Conservation (phyloP, 2,888 invertebrate genomes). For the Drosophila robusta region DNA sequence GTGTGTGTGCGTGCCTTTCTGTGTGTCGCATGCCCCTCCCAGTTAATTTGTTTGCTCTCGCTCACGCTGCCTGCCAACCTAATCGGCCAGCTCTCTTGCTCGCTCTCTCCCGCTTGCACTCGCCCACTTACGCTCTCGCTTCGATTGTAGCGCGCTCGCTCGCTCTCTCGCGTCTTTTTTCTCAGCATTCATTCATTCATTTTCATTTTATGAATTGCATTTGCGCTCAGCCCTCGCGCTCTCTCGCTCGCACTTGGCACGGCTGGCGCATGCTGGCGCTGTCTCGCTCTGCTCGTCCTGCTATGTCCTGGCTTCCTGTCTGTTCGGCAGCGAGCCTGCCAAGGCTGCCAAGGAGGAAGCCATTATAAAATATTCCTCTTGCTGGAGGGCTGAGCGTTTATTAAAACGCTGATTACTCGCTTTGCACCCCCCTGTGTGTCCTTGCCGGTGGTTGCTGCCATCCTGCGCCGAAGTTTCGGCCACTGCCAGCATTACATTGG, state of each 20-base stretch:
- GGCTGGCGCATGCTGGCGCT: not conserved
- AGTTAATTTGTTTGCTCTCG: conserved; percentile 73
- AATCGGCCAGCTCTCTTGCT: conserved; percentile 28
- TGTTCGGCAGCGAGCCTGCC: conserved; percentile 17
- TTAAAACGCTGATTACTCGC: not conserved
- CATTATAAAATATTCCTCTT: conserved; percentile 62
- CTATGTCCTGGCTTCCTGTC: conserved; percentile 50
- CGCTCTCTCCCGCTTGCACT: conserved; percentile 24
- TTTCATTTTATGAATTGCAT: conserved; percentile 41
- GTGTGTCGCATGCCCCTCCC: conserved; percentile 70
- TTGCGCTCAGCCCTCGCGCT: conserved; percentile 40
- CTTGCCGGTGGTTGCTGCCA: conserved; percentile 31
- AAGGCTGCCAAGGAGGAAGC: conserved; percentile 55
- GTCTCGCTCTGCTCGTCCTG: conserved; percentile 22
- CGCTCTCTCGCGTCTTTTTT: conserved; percentile 25
- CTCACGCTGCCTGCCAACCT: conserved; percentile 32
- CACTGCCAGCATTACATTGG: conserved; percentile 24
- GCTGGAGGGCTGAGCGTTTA: conserved; percentile 47
- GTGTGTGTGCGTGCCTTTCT: conserved; percentile 27
- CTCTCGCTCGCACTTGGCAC: conserved; percentile 31
- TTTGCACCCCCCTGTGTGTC: not conserved
- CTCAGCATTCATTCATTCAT: conserved; percentile 52
- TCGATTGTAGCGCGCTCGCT: conserved; percentile 16
- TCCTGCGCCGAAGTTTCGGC: conserved; percentile 15
- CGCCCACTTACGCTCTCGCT: conserved; percentile 15